phyloP scores from a whole-genome alignment of 2,888 invertebrate species.

The Aleiodes leptofemur region DNA sequence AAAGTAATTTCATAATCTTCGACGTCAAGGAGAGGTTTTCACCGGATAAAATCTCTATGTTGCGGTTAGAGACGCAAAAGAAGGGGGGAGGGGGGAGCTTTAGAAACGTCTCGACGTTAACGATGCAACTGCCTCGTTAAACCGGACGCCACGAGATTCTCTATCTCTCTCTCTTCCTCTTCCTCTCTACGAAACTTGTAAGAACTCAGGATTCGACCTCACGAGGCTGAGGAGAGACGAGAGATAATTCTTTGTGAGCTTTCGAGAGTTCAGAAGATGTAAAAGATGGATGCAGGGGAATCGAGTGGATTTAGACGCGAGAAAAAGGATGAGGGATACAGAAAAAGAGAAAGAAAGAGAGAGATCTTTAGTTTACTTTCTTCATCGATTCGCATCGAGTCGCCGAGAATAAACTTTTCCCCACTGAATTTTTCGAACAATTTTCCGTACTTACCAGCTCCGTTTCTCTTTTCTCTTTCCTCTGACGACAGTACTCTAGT shows the following conservation, averaged over 20 bases:
- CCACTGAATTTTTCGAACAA: constrained; percentile 15
- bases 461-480: constrained; percentile 64
- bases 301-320: constrained; percentile 9
- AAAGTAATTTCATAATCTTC: constrained; percentile 54
- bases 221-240: not conserved
- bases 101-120: constrained; percentile 46
- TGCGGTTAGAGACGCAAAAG: not conserved
- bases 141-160: constrained; percentile 30
- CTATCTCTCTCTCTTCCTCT: not conserved
- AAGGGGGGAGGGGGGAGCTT: not conserved
- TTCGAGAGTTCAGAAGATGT: constrained; percentile 17
- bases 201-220: constrained; percentile 28
- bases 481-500: constrained; percentile 65
- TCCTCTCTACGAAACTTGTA: constrained; percentile 8
- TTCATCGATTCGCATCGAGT: constrained; percentile 29
- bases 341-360: not conserved
- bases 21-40: constrained; percentile 40
- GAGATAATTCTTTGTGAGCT: constrained; percentile 36
- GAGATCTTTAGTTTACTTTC: constrained; percentile 16
- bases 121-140: constrained; percentile 49
- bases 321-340: not conserved
- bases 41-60: not conserved
- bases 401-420: constrained; percentile 11
- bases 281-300: constrained; percentile 20
- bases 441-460: constrained; percentile 64